These are phyloP conservation scores for Chrysolina americana DNA, from an alignment of 2,888 invertebrate species.

Conservation along the genomic window DNA sequence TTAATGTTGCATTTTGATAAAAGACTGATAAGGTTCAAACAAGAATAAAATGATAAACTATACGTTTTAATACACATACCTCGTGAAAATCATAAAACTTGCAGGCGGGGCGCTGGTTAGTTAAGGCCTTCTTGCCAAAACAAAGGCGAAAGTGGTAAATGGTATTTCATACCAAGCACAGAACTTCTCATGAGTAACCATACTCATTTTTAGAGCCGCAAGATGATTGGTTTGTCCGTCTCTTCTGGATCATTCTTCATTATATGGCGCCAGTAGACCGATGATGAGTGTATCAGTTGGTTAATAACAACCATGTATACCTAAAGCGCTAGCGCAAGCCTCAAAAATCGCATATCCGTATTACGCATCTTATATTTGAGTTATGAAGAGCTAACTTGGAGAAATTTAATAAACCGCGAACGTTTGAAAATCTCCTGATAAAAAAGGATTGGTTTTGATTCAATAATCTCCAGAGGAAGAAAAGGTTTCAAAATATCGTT, in stretches of 20 bases:
- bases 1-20: not conserved
- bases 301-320: not conserved
- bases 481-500: too few species aligned
- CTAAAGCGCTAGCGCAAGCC: not conserved
- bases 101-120: constrained; percentile 15
- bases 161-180: not conserved
- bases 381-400: too few species aligned
- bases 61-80: constrained; percentile 11
- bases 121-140: constrained; percentile 16
- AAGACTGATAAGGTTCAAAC: not conserved
- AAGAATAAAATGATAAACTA: not conserved
- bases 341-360: not conserved
- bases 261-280: constrained; percentile 6
- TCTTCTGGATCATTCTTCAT: constrained; percentile 11
- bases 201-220: constrained; percentile 23
- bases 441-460: too few species aligned
- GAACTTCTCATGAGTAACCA: constrained; percentile 15
- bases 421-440: too few species aligned
- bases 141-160: constrained; percentile 3
- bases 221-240: constrained; percentile 27
- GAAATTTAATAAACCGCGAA: too few species aligned
- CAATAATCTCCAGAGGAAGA: too few species aligned
- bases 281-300: not conserved
- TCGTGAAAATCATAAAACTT: constrained; percentile 8
- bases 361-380: not conserved